These are phyloP conservation scores for Brachionus koreanus DNA, from an alignment of 1,140 invertebrate species.

Conservation along the genomic window DNA sequence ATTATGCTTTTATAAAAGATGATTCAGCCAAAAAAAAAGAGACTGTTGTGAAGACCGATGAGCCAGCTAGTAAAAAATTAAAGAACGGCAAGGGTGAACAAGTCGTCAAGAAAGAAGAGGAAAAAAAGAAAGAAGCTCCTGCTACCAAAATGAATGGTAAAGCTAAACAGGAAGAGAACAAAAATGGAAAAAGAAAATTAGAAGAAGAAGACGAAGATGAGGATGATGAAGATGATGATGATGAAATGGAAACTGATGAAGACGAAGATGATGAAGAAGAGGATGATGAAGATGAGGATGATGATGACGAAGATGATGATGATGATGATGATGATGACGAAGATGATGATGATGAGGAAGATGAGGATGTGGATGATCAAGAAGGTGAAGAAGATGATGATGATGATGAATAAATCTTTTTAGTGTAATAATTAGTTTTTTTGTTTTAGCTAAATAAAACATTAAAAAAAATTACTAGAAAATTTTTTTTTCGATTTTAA, in stretches of 20 bases:
- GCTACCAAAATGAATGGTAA: slow-evolving; percentile 17
- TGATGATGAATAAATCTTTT: not conserved
- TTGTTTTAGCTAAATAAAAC: not conserved
- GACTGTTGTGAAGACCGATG: not conserved
- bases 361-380: slow-evolving; percentile 9
- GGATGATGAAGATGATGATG: slow-evolving; percentile 37
- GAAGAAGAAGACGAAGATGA: too few relatives aligned
- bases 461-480: not conserved
- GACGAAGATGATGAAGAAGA: slow-evolving; percentile 31
- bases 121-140: slow-evolving; percentile 22
- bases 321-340: slow-evolving; percentile 15
- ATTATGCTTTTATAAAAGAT: not conserved
- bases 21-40: not conserved
- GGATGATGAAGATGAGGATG: not conserved
- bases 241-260: not conserved
- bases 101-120: not conserved
- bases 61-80: slow-evolving; percentile 26
- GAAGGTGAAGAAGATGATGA: not conserved
- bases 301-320: slow-evolving; percentile 17
- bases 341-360: not conserved
- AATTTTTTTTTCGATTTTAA: not conserved
- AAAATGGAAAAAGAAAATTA: slow-evolving; percentile 37
- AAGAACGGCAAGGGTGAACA: not conserved
- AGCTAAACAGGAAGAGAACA: not conserved
- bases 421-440: not conserved